These are phyloP conservation scores for Magallana nippona DNA, from an alignment of 2,888 invertebrate species.

Conservation along the genomic window DNA sequence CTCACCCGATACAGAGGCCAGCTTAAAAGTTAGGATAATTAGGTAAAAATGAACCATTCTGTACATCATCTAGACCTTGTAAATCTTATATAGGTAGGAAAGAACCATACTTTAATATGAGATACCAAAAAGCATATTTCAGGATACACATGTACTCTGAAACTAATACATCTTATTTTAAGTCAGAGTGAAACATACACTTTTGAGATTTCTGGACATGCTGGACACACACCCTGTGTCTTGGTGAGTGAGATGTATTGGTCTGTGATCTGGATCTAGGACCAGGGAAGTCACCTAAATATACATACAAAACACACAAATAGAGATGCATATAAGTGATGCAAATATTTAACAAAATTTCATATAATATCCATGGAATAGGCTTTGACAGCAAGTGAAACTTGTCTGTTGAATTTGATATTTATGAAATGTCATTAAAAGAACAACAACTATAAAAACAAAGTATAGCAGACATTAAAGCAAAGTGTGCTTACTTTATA, in stretches of 20 bases:
- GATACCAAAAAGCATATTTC: too few relatives aligned
- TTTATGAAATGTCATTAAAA: too few relatives aligned
- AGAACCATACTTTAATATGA: too few relatives aligned
- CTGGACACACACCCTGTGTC: background rate
- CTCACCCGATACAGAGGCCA: slow-evolving; percentile 60
- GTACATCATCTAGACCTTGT: background rate
- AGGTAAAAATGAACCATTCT: slow-evolving; percentile 11
- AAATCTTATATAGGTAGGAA: background rate
- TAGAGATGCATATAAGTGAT: background rate
- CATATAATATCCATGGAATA: too few relatives aligned
- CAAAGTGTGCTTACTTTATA: slow-evolving; percentile 33
- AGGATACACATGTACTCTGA: too few relatives aligned
- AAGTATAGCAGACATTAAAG: background rate
- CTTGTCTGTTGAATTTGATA: too few relatives aligned
- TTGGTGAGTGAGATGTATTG: background rate
- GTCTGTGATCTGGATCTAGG: slow-evolving; percentile 22
- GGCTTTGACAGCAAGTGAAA: too few relatives aligned
- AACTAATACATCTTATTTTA: background rate
- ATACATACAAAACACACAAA: background rate
- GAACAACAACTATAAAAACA: too few relatives aligned
- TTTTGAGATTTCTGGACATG: slow-evolving; percentile 8
- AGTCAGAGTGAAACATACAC: background rate
- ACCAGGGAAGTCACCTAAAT: slow-evolving; percentile 37
- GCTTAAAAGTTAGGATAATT: slow-evolving; percentile 60
- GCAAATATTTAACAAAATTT: background rate